Percentiles rank a stretch among this genome's conserved stretches.
Conservation (phyloP, 2,888 invertebrate species). For the Drosophila fungiperda region DNA sequence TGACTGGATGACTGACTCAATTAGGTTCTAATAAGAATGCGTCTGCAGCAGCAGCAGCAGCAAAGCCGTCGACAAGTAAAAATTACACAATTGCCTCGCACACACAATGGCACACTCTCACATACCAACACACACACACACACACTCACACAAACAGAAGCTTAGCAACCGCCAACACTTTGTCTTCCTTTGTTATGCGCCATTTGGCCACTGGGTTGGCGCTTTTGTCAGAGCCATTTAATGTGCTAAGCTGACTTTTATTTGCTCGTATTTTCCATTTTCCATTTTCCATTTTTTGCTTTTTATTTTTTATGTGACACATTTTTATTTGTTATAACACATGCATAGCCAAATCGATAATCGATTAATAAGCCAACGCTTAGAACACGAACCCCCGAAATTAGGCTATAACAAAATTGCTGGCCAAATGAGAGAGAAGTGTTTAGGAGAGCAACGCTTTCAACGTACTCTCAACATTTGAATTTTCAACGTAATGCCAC, state of each 20-base stretch:
- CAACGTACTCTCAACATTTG: background rate
- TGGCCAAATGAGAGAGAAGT: background rate
- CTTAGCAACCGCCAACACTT: slow-evolving; percentile 59
- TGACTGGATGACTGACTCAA: slow-evolving; percentile 56
- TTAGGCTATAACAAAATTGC: slow-evolving; percentile 7
- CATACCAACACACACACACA: background rate
- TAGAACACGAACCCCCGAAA: background rate
- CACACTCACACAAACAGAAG: slow-evolving; percentile 4
- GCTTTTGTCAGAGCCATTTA: slow-evolving; percentile 52
- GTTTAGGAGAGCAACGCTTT: background rate
- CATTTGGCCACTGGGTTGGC: slow-evolving; percentile 35
- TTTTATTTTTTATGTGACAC: slow-evolving; percentile 5
- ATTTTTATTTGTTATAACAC: slow-evolving; percentile 5
- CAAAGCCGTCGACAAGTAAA: slow-evolving; percentile 47
- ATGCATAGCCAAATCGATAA: slow-evolving; percentile 38
- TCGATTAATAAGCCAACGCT: slow-evolving; percentile 38
- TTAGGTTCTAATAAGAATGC: slow-evolving; percentile 64
- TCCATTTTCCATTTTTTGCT: background rate
- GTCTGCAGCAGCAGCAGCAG: slow-evolving; percentile 16
- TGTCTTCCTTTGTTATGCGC: slow-evolving; percentile 38
- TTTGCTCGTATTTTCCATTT: slow-evolving; percentile 21
- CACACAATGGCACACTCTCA: slow-evolving; percentile 8
- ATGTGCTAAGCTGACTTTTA: slow-evolving; percentile 30
- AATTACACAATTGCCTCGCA: slow-evolving; percentile 64
- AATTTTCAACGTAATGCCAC: background rate